These are phyloP conservation scores for Hermatobates lingyangjiaoensis DNA, from an alignment of 1,140 invertebrate genomes.

Conservation along the genomic window DNA sequence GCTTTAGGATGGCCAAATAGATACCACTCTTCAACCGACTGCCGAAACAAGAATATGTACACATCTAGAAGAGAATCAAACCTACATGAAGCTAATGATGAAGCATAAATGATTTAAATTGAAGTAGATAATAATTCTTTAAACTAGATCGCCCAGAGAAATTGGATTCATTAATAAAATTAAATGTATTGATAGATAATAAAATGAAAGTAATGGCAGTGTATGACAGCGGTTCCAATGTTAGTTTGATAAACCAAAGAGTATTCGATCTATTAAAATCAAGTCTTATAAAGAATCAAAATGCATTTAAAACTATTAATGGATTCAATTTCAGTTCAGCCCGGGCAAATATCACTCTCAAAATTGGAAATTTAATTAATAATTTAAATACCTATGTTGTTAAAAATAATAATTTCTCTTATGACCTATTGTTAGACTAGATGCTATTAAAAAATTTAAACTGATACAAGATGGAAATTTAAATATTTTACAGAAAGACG, in stretches of 20 bases:
- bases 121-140: not conserved
- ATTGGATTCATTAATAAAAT: constrained; percentile 1
- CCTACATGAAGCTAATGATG: not conserved
- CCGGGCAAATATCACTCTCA: constrained; percentile 16
- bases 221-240: constrained; percentile 5
- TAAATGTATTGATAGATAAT: constrained; percentile 1
- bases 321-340: constrained; percentile 5
- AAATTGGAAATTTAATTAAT: constrained; percentile 14
- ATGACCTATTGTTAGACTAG: constrained; percentile 15
- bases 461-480: constrained; percentile 15
- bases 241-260: constrained; percentile 2
- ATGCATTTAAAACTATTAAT: constrained; percentile 3
- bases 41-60: constrained; percentile 1
- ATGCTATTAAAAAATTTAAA: constrained; percentile 13
- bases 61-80: not conserved
- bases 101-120: not conserved
- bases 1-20: not conserved
- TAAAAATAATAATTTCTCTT: constrained; percentile 11
- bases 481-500: constrained; percentile 13
- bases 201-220: not conserved
- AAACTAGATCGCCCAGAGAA: constrained; percentile 1
- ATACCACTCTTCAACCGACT: not conserved
- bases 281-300: not conserved
- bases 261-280: not conserved
- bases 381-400: constrained; percentile 13